Evolutionary conservation across 1,140 invertebrate species (phyloP), one percentile per base, ranked within the genome.

Genomic region (Varroa destructor): DNA sequence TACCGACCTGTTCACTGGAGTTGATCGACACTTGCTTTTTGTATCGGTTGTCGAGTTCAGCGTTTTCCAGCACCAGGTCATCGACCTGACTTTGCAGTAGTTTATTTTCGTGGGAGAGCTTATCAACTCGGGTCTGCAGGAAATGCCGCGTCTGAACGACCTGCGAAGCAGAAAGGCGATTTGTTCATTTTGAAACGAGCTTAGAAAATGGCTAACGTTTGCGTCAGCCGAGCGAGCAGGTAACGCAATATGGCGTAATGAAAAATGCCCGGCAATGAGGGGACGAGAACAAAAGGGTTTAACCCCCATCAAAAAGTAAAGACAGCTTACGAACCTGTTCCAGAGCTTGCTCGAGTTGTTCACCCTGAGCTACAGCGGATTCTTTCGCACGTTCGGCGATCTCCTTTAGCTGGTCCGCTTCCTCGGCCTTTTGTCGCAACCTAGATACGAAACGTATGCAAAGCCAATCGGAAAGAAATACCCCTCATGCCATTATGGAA

Each of bases 351-450:
- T 67, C 61, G 14, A 67, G 61, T 46, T 67, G 61, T 46, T 67
- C 61, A 67, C 61, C 46, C 36, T 67, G 61, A 1, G 61, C 61
- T 3, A 67, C 37, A 5, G 61, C 61, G 14, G 61, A 67, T 67
- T 67, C 61, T 46, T 67, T 67, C 1, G 61, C 46, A 4, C 61
- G 61, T 37, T 67, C 61, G 1, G 61, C 61, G 37, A 67, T 67
- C 61, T 67, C 61, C 40, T 67, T 67, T 37, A 67, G 61, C 61
- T 67, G 61, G 46, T 67, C 61, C 12, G 61, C 61, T 67, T 67
- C 61, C 46, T 67, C 61, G 8, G 61, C 61, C 46, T 67, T 67
- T 40, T 67, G 61, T 40, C 61, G 14, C 61, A 67, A 40, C 46
- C 61, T 67, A 67, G 2, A 46, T 46, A 67, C 46, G 40, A 67